Conservation (phyloP, 2,113 vertebrate genomes). For the Ceyx margarethae region DNA sequence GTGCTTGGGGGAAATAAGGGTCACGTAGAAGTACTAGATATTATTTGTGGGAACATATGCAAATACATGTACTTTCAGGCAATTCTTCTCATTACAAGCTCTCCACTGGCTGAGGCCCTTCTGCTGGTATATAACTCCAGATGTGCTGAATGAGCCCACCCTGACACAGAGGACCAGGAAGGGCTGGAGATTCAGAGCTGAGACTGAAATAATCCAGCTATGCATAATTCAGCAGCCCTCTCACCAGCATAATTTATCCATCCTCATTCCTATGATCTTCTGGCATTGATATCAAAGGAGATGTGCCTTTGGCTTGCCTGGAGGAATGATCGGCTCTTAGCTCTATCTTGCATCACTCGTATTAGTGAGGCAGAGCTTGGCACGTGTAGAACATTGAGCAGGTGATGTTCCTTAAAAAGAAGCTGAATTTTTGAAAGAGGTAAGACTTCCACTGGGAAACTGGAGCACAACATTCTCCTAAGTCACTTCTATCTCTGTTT, state of each 20-base stretch:
- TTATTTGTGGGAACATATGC: not conserved
- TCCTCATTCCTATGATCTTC: not conserved
- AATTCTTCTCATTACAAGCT: not conserved
- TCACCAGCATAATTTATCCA: not conserved
- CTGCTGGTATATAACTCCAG: not conserved
- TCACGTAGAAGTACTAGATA: not conserved
- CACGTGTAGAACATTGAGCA: not conserved
- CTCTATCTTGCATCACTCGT: not conserved
- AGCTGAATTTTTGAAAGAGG: not conserved
- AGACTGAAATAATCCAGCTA: not conserved
- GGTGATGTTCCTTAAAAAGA: not conserved
- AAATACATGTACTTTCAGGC: not conserved
- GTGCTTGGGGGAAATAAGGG: not conserved
- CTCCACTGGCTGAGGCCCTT: not conserved
- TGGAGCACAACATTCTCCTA: fast-evolving
- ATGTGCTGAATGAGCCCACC: not conserved
- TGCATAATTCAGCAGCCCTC: not conserved
- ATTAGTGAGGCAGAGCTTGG: not conserved
- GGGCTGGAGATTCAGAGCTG: not conserved
- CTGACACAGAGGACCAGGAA: not conserved
- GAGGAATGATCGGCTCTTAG: not conserved
- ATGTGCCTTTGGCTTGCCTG: not conserved
- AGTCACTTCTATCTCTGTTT: not conserved
- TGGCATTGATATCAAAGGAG: not conserved
- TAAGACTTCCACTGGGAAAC: not conserved